Base-by-base conservation (phyloP, 2,113 vertebrate genomes). In the Nesoenas mayeri region DNA sequence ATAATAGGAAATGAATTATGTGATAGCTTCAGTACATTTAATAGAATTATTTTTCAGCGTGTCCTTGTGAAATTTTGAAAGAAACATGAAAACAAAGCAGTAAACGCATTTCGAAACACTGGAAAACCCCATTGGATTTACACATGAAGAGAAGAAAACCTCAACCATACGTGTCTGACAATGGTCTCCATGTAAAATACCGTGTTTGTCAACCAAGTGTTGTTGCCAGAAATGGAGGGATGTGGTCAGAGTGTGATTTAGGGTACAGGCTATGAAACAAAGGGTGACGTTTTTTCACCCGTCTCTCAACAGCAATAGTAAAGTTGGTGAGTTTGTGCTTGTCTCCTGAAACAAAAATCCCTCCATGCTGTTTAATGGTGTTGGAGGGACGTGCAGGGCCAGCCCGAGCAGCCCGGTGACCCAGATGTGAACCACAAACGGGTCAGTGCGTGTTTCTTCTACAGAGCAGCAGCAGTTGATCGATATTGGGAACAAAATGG, bases 41-140 rank as follows among this genome's bases (percentile, higher is more conserved):
- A 92, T 72, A 93, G 88, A 85, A 80, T 69, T 85, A 90, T 88
- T 93, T 95, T 86, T 87, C 65, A 38, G 34, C 71, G 36, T 75
- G 81, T 88, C 86, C 90, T 96, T 95, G 91, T 94, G 79, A 96
- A 96, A 91, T 95, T 88, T 88, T 95, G 89, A 79, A 79, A 81
- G 78, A 94, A 96, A 93, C 73, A 31, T 31, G 71, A 65, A 89
- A 79, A 70, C 79, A 90, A 69, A 66, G 26, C 73, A 86, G 51
- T 73, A 66, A 84, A 69, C 79, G 64, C 47, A 3, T 91, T 89
- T 94, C 67, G 69, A 79, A 96, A 92, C 66, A 58, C 66, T 91
- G 80, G 72, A 91, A 94, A 94, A 93, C 81, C 89, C 83, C 54
- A 18, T 19, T 77, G 51, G 51, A 82, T 66, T 67, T 78, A 14